phyloP scores from a whole-genome alignment of 2,888 invertebrate species.

The Crocallis elinguaria region DNA sequence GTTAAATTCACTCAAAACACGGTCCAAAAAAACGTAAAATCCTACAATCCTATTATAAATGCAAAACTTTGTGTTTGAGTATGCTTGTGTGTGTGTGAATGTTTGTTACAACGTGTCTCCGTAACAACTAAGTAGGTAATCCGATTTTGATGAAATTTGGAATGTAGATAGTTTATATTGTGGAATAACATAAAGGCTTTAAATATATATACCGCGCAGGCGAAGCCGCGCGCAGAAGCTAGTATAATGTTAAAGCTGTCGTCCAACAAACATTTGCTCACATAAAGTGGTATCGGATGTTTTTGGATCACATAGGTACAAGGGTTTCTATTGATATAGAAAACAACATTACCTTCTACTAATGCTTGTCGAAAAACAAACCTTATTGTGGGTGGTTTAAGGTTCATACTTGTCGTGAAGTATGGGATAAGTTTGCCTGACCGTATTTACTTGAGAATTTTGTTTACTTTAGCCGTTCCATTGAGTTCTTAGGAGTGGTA shows the following conservation, averaged over 20 bases:
- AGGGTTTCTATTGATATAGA: conserved; percentile 67
- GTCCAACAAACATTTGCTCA: conserved; percentile 62
- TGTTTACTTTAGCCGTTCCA: conserved; percentile 64
- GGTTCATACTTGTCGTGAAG: conserved; percentile 5
- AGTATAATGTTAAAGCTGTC: conserved; percentile 39
- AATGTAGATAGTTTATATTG: no score
- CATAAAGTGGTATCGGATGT: conserved; percentile 69
- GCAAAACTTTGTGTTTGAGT: no score
- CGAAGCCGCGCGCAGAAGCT: no score
- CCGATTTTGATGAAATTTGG: no score
- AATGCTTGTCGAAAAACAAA: conserved; percentile 17
- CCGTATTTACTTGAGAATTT: conserved; percentile 41
- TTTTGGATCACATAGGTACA: conserved; percentile 72
- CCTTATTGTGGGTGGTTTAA: conserved; percentile 23
- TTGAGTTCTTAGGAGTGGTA: conserved; percentile 58
- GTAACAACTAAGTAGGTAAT: no score
- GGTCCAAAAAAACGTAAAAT: no score
- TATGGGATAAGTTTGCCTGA: conserved; percentile 8
- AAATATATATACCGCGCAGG: no score
- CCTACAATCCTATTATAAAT: no score
- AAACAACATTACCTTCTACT: conserved; percentile 36
- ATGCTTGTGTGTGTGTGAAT: no score
- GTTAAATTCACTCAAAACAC: no score
- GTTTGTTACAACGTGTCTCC: no score
- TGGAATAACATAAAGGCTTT: no score